Evolutionary conservation across 2,888 invertebrate genomes (phyloP).

Genomic region (Dioctria rufipes): DNA sequence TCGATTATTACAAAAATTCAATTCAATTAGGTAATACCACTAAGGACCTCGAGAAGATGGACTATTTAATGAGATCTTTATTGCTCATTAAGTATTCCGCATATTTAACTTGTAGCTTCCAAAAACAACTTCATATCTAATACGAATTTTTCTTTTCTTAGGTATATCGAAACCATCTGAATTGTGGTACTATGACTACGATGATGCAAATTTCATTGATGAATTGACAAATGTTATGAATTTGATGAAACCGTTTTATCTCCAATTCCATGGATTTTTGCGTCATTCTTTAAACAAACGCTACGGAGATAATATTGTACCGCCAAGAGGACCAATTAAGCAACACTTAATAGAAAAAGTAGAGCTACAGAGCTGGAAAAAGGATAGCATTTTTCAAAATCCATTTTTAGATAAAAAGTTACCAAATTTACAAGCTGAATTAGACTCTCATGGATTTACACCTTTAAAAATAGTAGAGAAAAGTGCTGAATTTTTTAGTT

Average conservation of each 20-base stretch:
- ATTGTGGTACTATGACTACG: constrained; percentile 74
- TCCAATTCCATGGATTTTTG: constrained; percentile 87
- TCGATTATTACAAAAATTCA: constrained; percentile 23
- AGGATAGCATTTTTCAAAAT: constrained; percentile 73
- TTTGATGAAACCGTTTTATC: constrained; percentile 85
- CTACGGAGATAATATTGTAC: constrained; percentile 79
- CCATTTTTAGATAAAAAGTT: constrained; percentile 81
- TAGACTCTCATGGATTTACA: constrained; percentile 1
- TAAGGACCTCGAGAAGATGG: too few relatives aligned
- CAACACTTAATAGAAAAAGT: constrained; percentile 80
- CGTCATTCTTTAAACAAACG: constrained; percentile 77
- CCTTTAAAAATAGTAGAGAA: constrained; percentile 14
- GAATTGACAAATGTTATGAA: constrained; percentile 81
- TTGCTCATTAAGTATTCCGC: too few relatives aligned
- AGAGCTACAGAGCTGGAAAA: constrained; percentile 66
- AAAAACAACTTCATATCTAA: too few relatives aligned
- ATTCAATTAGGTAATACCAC: not conserved
- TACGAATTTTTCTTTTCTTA: constrained; percentile 48
- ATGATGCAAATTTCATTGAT: constrained; percentile 79
- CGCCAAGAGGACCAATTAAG: constrained; percentile 80
- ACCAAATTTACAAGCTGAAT: constrained; percentile 64
- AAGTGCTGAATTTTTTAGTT: constrained; percentile 32
- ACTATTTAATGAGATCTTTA: too few relatives aligned
- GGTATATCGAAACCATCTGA: constrained; percentile 69
- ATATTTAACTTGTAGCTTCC: too few relatives aligned